Evolutionary conservation across 2,888 invertebrate species (phyloP).

Genomic region (Subacronicta megacephala): DNA sequence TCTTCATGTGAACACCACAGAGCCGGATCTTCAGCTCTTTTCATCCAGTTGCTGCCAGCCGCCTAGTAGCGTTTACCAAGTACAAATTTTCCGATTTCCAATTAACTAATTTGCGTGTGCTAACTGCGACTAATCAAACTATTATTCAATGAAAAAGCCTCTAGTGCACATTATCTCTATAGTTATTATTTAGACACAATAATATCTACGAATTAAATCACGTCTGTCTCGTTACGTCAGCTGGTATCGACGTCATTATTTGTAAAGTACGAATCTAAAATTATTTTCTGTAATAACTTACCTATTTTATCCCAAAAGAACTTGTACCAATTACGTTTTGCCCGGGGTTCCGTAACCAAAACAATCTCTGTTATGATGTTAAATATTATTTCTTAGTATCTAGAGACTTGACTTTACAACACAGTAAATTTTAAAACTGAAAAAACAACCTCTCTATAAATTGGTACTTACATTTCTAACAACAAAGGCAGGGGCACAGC

Average conservation of each 20-base stretch:
- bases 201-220: constrained; percentile 16
- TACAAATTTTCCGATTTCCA: no score
- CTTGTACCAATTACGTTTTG: constrained; percentile 46
- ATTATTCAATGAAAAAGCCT: no score
- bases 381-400: constrained; percentile 47
- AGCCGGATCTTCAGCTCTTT: no score
- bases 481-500: constrained; percentile 55
- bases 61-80: no score
- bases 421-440: constrained; percentile 22
- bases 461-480: constrained; percentile 58
- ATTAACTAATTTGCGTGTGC: no score
- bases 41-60: no score
- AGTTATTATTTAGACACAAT: no score
- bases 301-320: constrained; percentile 39
- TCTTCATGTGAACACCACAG: no score
- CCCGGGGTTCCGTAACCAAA: constrained; percentile 46
- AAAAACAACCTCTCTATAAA: constrained; percentile 49
- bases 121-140: no score
- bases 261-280: constrained; percentile 36
- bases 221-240: constrained; percentile 11
- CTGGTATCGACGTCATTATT: constrained; percentile 30
- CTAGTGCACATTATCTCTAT: no score
- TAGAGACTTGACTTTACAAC: constrained; percentile 14
- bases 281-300: constrained; percentile 51
- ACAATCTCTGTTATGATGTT: constrained; percentile 53